Conservation (phyloP, 92 coral and sea anemone species). For the Pocillopora meandrina region DNA sequence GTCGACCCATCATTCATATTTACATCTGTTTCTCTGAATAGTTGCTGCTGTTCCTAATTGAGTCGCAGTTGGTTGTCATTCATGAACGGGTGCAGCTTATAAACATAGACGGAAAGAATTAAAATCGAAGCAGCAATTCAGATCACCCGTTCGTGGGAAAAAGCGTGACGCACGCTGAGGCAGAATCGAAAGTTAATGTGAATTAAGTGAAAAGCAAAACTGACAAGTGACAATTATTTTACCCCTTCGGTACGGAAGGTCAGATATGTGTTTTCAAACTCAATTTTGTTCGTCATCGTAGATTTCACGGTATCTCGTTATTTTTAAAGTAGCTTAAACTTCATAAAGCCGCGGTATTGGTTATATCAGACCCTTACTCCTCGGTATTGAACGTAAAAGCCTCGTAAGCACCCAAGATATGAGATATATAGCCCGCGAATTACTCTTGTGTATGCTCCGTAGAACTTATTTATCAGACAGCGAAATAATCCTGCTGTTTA, state of each 20-base stretch:
- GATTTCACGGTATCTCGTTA: background rate
- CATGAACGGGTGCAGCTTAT: background rate
- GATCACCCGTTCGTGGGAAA: constrained; percentile 5
- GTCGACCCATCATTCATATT: background rate
- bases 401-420: background rate
- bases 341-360: background rate
- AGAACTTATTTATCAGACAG: constrained; percentile 25
- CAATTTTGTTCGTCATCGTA: background rate
- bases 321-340: background rate
- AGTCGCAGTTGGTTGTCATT: constrained; percentile 33
- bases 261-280: background rate
- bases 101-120: constrained; percentile 18
- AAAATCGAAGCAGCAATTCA: background rate
- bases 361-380: background rate
- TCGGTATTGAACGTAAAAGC: background rate
- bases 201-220: background rate
- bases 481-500: constrained; percentile 19
- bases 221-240: constrained; percentile 4
- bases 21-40: constrained; percentile 1
- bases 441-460: constrained; percentile 4
- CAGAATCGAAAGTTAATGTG: background rate
- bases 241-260: constrained; percentile 9
- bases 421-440: background rate
- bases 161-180: background rate
- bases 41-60: constrained; percentile 20